Conservation (phyloP, 2,113 vertebrate genomes). For the Oostethus manadensis region DNA sequence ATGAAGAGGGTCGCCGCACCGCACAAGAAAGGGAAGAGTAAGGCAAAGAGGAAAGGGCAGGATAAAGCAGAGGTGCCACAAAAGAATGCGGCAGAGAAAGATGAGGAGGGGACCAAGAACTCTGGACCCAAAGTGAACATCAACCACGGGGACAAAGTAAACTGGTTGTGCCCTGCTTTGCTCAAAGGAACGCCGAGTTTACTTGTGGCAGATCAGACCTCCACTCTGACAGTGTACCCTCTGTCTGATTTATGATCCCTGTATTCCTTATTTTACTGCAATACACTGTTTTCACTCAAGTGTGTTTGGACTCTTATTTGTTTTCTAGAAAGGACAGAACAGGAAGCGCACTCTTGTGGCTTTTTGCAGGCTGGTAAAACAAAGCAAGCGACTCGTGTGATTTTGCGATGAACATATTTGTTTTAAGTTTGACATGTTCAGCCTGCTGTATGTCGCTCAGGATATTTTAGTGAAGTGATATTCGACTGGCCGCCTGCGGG, state of each 20-base stretch:
- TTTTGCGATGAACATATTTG: neutral
- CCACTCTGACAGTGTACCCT: slow-evolving; percentile 75
- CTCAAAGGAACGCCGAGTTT: slow-evolving; percentile 79
- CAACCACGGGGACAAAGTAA: slow-evolving; percentile 87
- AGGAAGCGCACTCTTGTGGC: slow-evolving; percentile 6
- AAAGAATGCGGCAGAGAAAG: slow-evolving; percentile 12
- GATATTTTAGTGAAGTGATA: neutral
- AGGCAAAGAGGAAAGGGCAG: slow-evolving; percentile 53
- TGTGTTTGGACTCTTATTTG: neutral
- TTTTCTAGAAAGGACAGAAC: neutral
- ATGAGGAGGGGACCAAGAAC: slow-evolving; percentile 21
- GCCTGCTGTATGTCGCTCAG: neutral
- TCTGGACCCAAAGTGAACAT: slow-evolving; percentile 76
- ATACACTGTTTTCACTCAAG: neutral
- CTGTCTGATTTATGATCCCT: slow-evolving; percentile 50
- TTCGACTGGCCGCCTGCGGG: no score
- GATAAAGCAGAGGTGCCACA: slow-evolving; percentile 9
- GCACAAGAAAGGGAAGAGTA: slow-evolving; percentile 70
- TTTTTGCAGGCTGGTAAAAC: neutral
- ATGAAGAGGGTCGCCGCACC: slow-evolving; percentile 41
- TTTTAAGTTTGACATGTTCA: slow-evolving; percentile 1
- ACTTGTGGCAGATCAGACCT: slow-evolving; percentile 88
- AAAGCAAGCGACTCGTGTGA: neutral
- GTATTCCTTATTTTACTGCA: neutral
- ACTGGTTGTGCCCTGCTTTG: slow-evolving; percentile 81